phyloP scores from a whole-genome alignment of 2,888 invertebrate genomes.

The Magallana nippona region DNA sequence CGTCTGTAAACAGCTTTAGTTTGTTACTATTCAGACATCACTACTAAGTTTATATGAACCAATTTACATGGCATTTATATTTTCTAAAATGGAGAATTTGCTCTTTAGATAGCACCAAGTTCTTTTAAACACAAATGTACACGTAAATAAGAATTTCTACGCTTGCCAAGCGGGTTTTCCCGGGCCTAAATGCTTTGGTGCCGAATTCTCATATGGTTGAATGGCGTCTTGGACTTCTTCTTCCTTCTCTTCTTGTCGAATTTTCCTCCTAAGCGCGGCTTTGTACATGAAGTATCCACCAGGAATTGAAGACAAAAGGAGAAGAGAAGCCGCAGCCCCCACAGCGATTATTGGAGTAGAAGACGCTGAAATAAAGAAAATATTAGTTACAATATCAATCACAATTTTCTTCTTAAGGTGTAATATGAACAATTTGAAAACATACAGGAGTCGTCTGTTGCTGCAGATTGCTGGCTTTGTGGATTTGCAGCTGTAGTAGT shows the following conservation, averaged over 20 bases:
- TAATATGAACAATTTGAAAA: too few species aligned
- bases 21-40: too few species aligned
- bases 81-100: too few species aligned
- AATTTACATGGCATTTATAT: too few species aligned
- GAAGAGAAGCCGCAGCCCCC: neutral
- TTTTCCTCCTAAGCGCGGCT: conserved; percentile 5
- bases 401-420: too few species aligned
- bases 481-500: neutral
- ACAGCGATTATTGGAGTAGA: conserved; percentile 2
- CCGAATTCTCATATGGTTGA: neutral
- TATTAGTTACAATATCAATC: neutral
- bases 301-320: neutral
- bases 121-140: neutral
- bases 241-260: conserved; percentile 9
- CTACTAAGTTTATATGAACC: too few species aligned
- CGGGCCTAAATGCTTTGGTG: conserved; percentile 5
- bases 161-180: conserved; percentile 27
- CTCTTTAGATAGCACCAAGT: neutral
- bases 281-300: neutral
- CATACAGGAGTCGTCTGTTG: neutral
- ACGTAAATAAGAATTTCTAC: neutral
- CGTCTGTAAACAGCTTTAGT: too few species aligned
- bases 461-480: neutral
- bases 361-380: neutral
- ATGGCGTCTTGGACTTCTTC: conserved; percentile 18